phyloP scores from a whole-genome alignment of 2,113 vertebrate genomes.

The Falco punctatus region DNA sequence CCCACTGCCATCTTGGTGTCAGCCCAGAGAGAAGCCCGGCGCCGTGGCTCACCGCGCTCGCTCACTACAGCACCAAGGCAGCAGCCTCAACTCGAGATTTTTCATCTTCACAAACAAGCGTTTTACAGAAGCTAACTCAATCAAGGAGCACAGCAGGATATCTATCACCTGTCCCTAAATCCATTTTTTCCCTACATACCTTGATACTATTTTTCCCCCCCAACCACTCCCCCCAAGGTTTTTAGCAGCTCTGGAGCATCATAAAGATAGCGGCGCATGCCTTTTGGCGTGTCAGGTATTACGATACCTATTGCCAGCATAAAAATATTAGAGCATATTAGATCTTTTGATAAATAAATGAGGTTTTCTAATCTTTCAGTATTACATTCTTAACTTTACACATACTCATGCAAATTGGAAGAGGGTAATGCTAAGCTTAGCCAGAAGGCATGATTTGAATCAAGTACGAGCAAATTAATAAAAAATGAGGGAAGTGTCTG shows the following conservation, averaged over 20 bases:
- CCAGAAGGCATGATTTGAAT: constrained; percentile 29
- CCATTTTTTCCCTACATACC: background rate
- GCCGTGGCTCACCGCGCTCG: accelerated
- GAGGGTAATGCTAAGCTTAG: background rate
- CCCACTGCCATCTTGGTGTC: background rate
- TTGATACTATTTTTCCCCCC: background rate
- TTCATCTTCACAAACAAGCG: background rate
- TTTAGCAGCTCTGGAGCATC: background rate
- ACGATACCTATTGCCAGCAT: background rate
- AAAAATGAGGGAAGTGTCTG: background rate
- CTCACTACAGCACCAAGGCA: background rate
- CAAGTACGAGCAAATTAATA: background rate
- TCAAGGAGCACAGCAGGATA: background rate
- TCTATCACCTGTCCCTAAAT: background rate
- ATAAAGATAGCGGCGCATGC: background rate
- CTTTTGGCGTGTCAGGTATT: background rate
- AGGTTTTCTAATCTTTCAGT: constrained; percentile 28
- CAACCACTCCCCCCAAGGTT: background rate
- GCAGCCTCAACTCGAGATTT: background rate
- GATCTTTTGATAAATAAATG: constrained; percentile 26
- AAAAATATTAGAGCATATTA: constrained; percentile 34
- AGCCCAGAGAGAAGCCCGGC: background rate
- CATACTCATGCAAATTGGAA: constrained; percentile 5
- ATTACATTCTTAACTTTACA: background rate
- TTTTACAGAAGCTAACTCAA: background rate